These are phyloP conservation scores for Serinus canaria DNA, from an alignment of 2,113 vertebrate genomes.

Conservation along the genomic window DNA sequence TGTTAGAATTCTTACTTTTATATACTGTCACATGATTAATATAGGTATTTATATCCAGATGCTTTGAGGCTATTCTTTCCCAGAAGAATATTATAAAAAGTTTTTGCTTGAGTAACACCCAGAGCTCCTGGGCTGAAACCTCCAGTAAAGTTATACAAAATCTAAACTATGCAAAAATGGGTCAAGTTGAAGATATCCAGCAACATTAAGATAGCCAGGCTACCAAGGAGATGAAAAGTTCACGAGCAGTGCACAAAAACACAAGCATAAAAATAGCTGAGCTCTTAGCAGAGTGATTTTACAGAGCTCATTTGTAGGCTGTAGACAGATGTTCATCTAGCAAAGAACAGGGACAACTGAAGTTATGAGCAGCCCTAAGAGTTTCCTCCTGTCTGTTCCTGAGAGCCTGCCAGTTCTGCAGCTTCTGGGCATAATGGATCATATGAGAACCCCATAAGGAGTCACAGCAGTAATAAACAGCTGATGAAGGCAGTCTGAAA, in stretches of 20 bases:
- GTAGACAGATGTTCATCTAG: background rate
- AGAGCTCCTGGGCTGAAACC: background rate
- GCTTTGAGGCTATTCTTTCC: background rate
- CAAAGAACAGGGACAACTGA: background rate
- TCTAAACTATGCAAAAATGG: background rate
- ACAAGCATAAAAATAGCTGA: background rate
- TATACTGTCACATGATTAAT: background rate
- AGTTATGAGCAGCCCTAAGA: background rate
- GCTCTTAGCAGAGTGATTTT: background rate
- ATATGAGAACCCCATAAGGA: background rate
- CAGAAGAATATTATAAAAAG: background rate
- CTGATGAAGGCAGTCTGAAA: background rate
- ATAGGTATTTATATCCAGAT: background rate
- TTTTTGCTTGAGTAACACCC: background rate
- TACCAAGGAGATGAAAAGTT: background rate
- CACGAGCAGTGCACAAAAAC: background rate
- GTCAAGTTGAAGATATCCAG: background rate
- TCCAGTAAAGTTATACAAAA: background rate
- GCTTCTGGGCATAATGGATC: conserved; percentile 1
- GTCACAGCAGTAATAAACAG: background rate
- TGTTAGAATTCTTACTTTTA: background rate
- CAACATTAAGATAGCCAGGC: background rate
- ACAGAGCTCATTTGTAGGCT: background rate
- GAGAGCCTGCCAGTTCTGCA: background rate
- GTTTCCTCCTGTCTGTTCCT: background rate